Conservation (phyloP, 2,888 invertebrate species). For the Campaea margaritaria region DNA sequence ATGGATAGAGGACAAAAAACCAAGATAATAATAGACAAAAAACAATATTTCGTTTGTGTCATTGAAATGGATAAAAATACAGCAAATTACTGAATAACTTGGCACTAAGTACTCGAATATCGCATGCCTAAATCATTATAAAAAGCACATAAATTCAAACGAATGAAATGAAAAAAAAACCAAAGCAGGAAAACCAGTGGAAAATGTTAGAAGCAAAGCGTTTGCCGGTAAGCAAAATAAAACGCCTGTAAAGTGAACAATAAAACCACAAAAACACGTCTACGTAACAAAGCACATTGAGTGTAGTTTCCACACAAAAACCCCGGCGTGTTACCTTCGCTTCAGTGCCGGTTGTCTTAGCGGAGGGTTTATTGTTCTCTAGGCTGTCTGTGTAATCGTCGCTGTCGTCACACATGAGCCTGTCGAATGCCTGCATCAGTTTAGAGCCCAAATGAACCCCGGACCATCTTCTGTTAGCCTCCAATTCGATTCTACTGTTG, state of each 20-base stretch:
- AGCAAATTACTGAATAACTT: constrained; percentile 11
- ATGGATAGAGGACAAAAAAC: too few species aligned
- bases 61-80: neutral
- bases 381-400: constrained; percentile 91
- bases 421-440: constrained; percentile 89
- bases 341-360: constrained; percentile 81
- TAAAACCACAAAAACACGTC: constrained; percentile 51
- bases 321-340: constrained; percentile 76
- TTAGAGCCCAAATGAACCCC: constrained; percentile 89
- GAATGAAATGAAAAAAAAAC: constrained; percentile 41
- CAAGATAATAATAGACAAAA: too few species aligned
- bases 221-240: constrained; percentile 48
- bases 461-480: constrained; percentile 89
- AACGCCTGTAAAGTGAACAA: constrained; percentile 53
- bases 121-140: neutral
- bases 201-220: constrained; percentile 55
- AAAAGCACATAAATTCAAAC: constrained; percentile 9
- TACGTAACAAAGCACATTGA: constrained; percentile 52
- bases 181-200: constrained; percentile 37
- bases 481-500: constrained; percentile 78
- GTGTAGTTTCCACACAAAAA: constrained; percentile 41
- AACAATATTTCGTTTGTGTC: neutral
- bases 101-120: constrained; percentile 2
- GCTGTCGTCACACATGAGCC: constrained; percentile 87
- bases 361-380: constrained; percentile 84